Conservation (phyloP, 2,113 vertebrate genomes). For the Benthochromis sp. region DNA sequence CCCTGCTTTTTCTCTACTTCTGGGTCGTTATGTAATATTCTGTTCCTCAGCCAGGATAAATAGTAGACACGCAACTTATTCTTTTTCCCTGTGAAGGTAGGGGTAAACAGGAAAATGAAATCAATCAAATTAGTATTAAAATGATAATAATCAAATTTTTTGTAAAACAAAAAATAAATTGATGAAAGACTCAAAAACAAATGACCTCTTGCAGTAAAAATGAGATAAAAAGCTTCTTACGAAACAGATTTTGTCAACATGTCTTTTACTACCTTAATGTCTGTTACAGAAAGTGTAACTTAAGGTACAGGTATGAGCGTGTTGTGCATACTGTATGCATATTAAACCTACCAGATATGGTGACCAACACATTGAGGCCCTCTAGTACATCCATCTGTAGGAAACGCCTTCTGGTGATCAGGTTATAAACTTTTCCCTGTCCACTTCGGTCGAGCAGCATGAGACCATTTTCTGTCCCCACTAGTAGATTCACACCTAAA, state of each 20-base stretch:
- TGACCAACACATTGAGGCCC: slow-evolving; percentile 96
- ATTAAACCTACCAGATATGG: slow-evolving; percentile 83
- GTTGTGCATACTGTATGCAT: not conserved
- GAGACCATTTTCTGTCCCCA: slow-evolving; percentile 93
- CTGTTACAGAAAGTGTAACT: not conserved
- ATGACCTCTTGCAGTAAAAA: not conserved
- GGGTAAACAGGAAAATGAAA: not conserved
- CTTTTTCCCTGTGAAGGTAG: slow-evolving; percentile 80
- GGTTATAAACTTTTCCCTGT: slow-evolving; percentile 97
- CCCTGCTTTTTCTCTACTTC: slow-evolving; percentile 98
- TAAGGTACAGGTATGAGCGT: not conserved
- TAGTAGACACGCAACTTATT: slow-evolving; percentile 97
- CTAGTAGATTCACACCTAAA: slow-evolving; percentile 91
- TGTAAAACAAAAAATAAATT: not conserved
- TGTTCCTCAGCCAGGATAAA: slow-evolving; percentile 95
- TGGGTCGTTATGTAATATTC: slow-evolving; percentile 95
- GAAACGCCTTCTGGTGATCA: slow-evolving; percentile 92
- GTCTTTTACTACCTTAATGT: not conserved
- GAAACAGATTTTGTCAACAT: not conserved
- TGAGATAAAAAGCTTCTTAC: not conserved
- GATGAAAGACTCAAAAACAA: not conserved
- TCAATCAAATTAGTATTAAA: not conserved
- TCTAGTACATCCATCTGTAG: slow-evolving; percentile 98
- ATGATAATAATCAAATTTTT: not conserved
- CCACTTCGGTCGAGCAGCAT: slow-evolving; percentile 95